A percentile compares a stretch with the other conserved stretches of the same genome.
Conservation (phyloP, 2,797 vertebrate genomes). For the Phataginus tetradactyla region DNA sequence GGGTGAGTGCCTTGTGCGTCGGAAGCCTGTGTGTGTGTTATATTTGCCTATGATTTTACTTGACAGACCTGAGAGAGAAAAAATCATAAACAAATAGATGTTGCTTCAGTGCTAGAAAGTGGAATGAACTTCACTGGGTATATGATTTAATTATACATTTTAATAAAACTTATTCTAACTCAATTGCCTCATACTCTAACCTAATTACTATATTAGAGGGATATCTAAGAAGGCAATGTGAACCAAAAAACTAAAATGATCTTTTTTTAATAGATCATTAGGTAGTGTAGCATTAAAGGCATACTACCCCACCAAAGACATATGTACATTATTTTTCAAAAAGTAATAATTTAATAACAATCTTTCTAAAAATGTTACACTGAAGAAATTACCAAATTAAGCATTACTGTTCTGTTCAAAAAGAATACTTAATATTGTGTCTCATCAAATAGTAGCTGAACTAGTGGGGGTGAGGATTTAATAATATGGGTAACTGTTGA, state of each 20-base stretch:
- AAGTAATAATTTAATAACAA: neutral
- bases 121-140: neutral
- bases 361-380: neutral
- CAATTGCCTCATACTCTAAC: neutral
- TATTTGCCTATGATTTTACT: neutral
- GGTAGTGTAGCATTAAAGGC: neutral
- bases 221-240: neutral
- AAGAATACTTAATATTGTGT: neutral
- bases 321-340: neutral
- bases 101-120: neutral
- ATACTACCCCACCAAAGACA: neutral
- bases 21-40: neutral
- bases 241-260: neutral
- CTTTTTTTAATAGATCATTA: neutral
- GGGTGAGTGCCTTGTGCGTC: neutral
- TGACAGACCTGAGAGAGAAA: neutral
- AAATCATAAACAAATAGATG: neutral
- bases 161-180: constrained; percentile 14
- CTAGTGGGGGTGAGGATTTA: too few relatives aligned
- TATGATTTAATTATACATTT: constrained; percentile 11
- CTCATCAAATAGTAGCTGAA: neutral
- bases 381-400: neutral
- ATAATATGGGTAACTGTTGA: too few relatives aligned
- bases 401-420: neutral
- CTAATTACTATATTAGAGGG: neutral